These are phyloP conservation scores for Furnarius figulus DNA, from an alignment of 2,113 vertebrate species.

Conservation along the genomic window DNA sequence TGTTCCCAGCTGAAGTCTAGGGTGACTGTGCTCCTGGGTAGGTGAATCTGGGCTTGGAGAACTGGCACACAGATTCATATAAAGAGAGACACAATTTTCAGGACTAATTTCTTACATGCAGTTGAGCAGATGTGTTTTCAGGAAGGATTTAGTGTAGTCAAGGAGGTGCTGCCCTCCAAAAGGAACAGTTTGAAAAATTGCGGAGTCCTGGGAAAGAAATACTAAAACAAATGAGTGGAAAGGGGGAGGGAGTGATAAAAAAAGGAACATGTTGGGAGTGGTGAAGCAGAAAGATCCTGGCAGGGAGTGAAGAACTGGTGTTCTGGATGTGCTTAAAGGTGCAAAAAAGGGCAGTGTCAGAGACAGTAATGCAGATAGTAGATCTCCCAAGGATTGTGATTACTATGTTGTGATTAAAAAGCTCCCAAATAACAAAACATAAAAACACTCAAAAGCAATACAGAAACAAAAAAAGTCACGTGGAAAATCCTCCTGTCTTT, in stretches of 20 bases:
- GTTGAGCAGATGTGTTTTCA: slow-evolving; percentile 38
- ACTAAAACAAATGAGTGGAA: background rate
- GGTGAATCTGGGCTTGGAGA: slow-evolving; percentile 9
- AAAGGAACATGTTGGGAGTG: background rate
- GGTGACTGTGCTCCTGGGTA: slow-evolving; percentile 1
- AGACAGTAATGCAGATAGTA: background rate
- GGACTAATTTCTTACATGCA: slow-evolving; percentile 8
- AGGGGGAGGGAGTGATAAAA: background rate
- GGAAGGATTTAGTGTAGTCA: background rate
- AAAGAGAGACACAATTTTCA: background rate
- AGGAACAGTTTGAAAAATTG: background rate
- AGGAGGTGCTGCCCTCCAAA: slow-evolving; percentile 43
- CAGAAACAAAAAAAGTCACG: accelerated
- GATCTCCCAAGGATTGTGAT: background rate
- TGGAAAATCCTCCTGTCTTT: background rate
- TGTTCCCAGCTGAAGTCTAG: background rate
- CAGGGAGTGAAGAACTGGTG: background rate
- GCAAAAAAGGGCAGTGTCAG: background rate
- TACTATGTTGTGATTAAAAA: background rate
- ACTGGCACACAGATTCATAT: background rate
- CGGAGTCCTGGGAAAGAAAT: slow-evolving; percentile 4
- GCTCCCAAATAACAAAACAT: background rate
- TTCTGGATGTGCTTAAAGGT: background rate
- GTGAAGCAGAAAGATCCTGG: background rate
- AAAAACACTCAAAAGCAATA: background rate